Conservation (phyloP, 2,113 vertebrate genomes). For the Penelope pileata region DNA sequence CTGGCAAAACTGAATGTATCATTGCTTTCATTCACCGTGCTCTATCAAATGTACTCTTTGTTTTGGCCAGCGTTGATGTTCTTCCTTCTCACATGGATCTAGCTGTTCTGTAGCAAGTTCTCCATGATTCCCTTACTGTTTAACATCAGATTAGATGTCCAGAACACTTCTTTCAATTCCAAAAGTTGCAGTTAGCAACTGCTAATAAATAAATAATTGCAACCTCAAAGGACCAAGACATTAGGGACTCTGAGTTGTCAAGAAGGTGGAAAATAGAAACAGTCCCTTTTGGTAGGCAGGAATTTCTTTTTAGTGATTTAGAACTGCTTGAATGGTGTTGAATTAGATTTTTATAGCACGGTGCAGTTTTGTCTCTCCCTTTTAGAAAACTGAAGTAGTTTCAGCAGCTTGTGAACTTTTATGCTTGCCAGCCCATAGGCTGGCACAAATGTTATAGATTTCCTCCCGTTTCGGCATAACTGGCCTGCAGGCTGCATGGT, state of each 20-base stretch:
- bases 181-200: not conserved
- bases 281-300: not conserved
- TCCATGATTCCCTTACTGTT: rapidly evolving
- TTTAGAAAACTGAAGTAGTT: not conserved
- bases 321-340: not conserved
- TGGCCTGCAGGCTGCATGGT: not conserved
- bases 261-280: not conserved
- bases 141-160: not conserved
- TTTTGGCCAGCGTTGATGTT: not conserved
- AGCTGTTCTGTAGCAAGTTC: not conserved
- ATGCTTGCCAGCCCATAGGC: not conserved
- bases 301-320: not conserved
- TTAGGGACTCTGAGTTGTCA: not conserved
- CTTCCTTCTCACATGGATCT: not conserved
- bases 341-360: not conserved
- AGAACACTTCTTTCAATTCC: not conserved
- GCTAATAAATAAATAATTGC: not conserved
- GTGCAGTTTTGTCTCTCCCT: not conserved
- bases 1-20: not conserved
- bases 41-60: not conserved
- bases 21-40: not conserved
- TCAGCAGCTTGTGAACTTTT: not conserved
- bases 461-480: not conserved
- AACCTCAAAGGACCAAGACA: not conserved
- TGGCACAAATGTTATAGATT: not conserved